Evolutionary conservation across 53 echinoderm and acorn worm genomes (phyloP), one percentile per base, ranked within the genome.

Genomic region (Stichopus horrens): DNA sequence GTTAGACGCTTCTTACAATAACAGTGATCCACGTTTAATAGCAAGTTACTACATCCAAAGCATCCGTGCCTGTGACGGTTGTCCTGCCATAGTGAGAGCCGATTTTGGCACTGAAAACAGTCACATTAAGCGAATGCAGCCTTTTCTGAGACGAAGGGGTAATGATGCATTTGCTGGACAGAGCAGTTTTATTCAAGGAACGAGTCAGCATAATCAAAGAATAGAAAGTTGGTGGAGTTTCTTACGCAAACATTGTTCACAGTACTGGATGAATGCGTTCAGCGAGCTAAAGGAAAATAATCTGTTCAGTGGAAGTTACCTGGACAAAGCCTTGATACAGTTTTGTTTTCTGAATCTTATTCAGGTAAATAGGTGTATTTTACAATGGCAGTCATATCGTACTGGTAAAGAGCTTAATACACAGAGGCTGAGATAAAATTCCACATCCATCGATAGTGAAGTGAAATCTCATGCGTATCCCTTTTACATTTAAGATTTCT

Each of bases 171-270:
- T 89, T 21, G 83, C 83, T 52, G 79, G 78, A 8, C 52, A 51
- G n/a, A 78, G 55, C 53, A 89, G 89, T 58, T 88, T 91, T 23
- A 21, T 89, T 21, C 57, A 90, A 8, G 93, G 91, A n/a, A 74
- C 77, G 7, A 93, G 93, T 58, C 65, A 78, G 18, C 79, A 73
- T 54, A 90, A 91, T 60, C 93, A 93, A 56, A 58, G 93, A 77
- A 93, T 93, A 14, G 93, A 93, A 78, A 18, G 89, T 18, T 93
- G 93, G 93, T 93, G 93, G 93, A 75, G 93, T 56, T 78, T 92
- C 19, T 76, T 90, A 4, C 59, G 93, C 59, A 88, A 90, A 19
- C 88, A 92, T 76, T 91, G 93, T 66, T 13, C 76, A 11, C 93
- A 93, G 73, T 91, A 86, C 75, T 93, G 93, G 93, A 89, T 93